Percentiles rank a stretch among this genome's conserved stretches.
These are phyloP conservation scores for Aratinga solstitialis DNA, from an alignment of 2,797 vertebrate species.

Conservation along the genomic window DNA sequence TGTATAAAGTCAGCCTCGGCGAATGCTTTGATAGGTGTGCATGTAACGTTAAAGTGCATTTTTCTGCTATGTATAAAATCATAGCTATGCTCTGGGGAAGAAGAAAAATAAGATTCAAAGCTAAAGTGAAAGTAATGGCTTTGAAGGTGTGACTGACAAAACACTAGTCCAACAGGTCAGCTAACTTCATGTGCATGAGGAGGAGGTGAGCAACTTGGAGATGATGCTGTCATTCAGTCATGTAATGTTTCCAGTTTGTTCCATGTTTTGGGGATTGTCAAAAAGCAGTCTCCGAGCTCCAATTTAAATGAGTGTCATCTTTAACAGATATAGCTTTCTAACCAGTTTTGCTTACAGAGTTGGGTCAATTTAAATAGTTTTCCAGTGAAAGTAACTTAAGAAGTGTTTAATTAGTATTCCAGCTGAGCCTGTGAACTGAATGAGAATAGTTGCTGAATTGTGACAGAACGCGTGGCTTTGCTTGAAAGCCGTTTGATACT, in stretches of 20 bases:
- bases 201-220: not conserved
- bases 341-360: not conserved
- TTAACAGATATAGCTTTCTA: not conserved
- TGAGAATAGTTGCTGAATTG: not conserved
- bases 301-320: not conserved
- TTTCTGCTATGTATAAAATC: not conserved
- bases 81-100: not conserved
- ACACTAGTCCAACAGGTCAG: not conserved
- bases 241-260: not conserved
- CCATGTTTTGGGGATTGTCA: not conserved
- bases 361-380: constrained; percentile 1
- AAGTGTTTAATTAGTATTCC: not conserved
- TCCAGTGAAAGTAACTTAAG: not conserved
- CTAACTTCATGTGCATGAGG: not conserved
- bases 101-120: not conserved
- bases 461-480: not conserved
- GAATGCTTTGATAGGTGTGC: not conserved
- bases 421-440: not conserved
- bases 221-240: not conserved
- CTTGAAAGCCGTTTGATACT: not conserved
- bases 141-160: not conserved
- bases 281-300: not conserved
- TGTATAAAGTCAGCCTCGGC: not conserved
- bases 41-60: not conserved
- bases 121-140: not conserved